Percentiles rank a stretch among this genome's conserved stretches.
phyloP scores from a whole-genome alignment of 2,888 invertebrate species.

The Zaprionus bogoriensis region DNA sequence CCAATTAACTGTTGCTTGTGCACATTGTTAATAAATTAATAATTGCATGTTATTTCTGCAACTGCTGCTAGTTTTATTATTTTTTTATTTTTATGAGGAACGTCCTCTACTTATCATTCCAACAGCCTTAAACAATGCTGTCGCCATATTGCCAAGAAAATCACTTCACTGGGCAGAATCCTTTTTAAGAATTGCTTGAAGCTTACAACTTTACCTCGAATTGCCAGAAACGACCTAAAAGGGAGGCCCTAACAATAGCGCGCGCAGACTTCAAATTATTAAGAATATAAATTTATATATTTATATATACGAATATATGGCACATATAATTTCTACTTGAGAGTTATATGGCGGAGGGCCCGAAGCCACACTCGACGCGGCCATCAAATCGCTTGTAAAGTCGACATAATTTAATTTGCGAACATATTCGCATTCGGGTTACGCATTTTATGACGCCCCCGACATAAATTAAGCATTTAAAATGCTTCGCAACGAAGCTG shows the following conservation, averaged over 20 bases:
- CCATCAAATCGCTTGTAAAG: conserved; percentile 51
- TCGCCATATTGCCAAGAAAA: conserved; percentile 14
- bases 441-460: conserved; percentile 31
- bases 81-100: no score
- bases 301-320: not conserved
- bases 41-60: not conserved
- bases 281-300: conserved; percentile 5
- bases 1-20: conserved; percentile 1
- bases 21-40: not conserved
- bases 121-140: no score
- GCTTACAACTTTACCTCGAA: conserved; percentile 37
- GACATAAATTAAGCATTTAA: conserved; percentile 47
- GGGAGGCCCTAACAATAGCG: conserved; percentile 18
- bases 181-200: conserved; percentile 32
- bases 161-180: conserved; percentile 11
- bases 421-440: conserved; percentile 10
- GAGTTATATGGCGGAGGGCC: not conserved
- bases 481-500: conserved; percentile 36
- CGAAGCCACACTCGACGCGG: conserved; percentile 25
- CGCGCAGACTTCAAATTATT: conserved; percentile 18
- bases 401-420: conserved; percentile 66
- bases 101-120: no score
- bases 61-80: no score
- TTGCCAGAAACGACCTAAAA: conserved; percentile 1
- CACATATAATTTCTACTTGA: not conserved